Evolutionary conservation across 1,140 invertebrate genomes (phyloP).

Genomic region (Pygmarrhopalites habei): DNA sequence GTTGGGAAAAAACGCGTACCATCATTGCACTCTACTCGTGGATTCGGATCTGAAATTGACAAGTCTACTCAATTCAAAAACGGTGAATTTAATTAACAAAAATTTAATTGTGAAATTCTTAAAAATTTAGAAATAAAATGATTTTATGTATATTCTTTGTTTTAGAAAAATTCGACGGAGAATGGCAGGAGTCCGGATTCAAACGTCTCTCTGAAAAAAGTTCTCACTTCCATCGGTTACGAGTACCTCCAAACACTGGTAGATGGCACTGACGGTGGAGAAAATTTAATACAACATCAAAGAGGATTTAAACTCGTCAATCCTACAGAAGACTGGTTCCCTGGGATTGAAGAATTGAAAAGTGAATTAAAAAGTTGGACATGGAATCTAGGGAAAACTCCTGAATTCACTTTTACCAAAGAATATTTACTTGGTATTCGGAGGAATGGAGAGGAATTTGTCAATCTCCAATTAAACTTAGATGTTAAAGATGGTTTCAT

Average conservation of each 20-base stretch:
- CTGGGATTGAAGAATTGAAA: slow-evolving; percentile 59
- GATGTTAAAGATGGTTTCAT: slow-evolving; percentile 30
- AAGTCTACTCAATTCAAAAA: slow-evolving; percentile 43
- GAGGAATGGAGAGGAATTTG: background rate
- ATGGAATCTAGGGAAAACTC: slow-evolving; percentile 82
- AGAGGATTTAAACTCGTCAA: slow-evolving; percentile 73
- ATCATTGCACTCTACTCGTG: slow-evolving; percentile 86
- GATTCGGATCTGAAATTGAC: slow-evolving; percentile 66
- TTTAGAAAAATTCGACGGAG: no score
- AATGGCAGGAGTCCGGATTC: slow-evolving; percentile 67
- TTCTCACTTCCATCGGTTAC: slow-evolving; percentile 68
- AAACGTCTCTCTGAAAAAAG: slow-evolving; percentile 57
- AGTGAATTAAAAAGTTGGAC: slow-evolving; percentile 68
- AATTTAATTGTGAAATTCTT: no score
- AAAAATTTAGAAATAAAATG: no score
- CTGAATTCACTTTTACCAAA: slow-evolving; percentile 63
- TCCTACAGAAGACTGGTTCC: slow-evolving; percentile 66
- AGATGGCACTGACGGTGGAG: slow-evolving; percentile 59
- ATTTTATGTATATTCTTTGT: no score
- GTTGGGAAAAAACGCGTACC: slow-evolving; percentile 78
- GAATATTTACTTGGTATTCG: slow-evolving; percentile 28
- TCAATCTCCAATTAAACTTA: slow-evolving; percentile 17
- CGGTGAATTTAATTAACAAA: slow-evolving; percentile 52
- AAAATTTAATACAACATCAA: slow-evolving; percentile 58
- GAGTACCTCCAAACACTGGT: slow-evolving; percentile 66